Percentiles rank a stretch among this genome's conserved stretches.
phyloP scores from a whole-genome alignment of 2,113 vertebrate species.

The Corydoras maculifer region DNA sequence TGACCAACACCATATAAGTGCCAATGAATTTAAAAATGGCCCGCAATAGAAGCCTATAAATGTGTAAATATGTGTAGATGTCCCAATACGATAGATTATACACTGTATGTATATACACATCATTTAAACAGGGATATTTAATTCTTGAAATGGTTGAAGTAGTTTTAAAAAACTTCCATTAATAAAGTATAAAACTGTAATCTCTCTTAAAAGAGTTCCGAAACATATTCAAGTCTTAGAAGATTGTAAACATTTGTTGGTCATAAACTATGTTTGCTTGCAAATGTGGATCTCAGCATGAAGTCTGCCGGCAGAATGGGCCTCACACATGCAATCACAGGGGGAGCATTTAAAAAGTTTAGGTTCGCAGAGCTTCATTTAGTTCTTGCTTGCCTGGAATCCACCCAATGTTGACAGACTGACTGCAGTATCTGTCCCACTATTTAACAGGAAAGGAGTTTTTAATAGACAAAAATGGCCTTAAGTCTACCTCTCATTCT shows the following conservation, averaged over 20 bases:
- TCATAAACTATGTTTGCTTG: constrained; percentile 44
- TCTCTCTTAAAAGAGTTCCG: constrained; percentile 3
- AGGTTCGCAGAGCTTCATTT: constrained; percentile 38
- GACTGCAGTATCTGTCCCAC: constrained; percentile 35
- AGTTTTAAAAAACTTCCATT: too few relatives aligned
- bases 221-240: constrained; percentile 6
- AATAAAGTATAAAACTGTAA: constrained; percentile 13
- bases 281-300: constrained; percentile 29
- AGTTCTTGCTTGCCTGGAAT: constrained; percentile 38
- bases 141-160: too few relatives aligned
- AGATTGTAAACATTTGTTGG: constrained; percentile 40
- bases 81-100: too few relatives aligned
- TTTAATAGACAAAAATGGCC: constrained; percentile 40
- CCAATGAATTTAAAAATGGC: too few relatives aligned
- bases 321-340: constrained; percentile 38
- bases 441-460: constrained; percentile 33
- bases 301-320: constrained; percentile 17
- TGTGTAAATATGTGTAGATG: too few relatives aligned
- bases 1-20: too few relatives aligned
- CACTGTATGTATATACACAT: too few relatives aligned
- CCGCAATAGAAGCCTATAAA: too few relatives aligned
- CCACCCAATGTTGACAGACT: constrained; percentile 39
- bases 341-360: constrained; percentile 24
- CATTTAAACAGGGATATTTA: too few relatives aligned
- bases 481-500: not conserved